Evolutionary conservation across 2,113 vertebrate species (phyloP).

Genomic region (Mixornis gularis): DNA sequence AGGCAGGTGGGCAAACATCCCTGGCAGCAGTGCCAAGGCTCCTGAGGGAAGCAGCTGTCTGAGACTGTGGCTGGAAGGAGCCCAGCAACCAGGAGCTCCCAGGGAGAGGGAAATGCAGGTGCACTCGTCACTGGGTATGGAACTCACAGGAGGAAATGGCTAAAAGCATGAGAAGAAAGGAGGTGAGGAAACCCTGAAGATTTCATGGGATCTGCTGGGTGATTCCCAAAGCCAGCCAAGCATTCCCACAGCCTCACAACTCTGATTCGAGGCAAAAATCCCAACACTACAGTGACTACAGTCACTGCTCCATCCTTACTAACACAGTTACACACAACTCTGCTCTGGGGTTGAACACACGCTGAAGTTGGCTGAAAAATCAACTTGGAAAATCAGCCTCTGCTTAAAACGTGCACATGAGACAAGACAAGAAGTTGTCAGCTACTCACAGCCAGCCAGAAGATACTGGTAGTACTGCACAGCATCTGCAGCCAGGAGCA

Average conservation of each 20-base stretch:
- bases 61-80: not conserved
- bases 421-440: slow-evolving; percentile 17
- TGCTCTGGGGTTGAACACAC: not conserved
- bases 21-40: slow-evolving; percentile 21
- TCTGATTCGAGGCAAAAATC: not conserved
- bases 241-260: not conserved
- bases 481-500: slow-evolving; percentile 90
- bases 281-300: not conserved
- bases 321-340: not conserved
- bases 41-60: not conserved
- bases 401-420: not conserved
- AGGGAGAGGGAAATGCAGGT: not conserved
- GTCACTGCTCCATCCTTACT: not conserved
- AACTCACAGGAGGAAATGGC: not conserved
- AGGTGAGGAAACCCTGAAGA: not conserved
- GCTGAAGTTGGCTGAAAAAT: not conserved
- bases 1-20: slow-evolving; percentile 7
- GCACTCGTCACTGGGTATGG: not conserved
- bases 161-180: not conserved
- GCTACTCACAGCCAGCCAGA: slow-evolving; percentile 86
- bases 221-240: not conserved
- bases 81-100: not conserved
- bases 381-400: not conserved
- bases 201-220: not conserved
- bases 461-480: slow-evolving; percentile 94